These are phyloP conservation scores for Aphaenogaster ashmeadi DNA, from an alignment of 1,140 invertebrate species.

Conservation along the genomic window DNA sequence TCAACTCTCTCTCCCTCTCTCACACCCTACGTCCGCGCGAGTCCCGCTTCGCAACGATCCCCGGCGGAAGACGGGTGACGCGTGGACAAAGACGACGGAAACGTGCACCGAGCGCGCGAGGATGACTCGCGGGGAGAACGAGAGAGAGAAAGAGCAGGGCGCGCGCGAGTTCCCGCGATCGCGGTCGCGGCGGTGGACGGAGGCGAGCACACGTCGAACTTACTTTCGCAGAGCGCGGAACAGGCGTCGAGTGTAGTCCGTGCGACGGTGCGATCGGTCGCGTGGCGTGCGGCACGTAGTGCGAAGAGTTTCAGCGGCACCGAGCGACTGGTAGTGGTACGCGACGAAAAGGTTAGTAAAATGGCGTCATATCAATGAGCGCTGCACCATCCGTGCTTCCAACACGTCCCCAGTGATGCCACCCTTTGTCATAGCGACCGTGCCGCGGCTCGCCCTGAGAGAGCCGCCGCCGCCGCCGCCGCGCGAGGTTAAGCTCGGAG, in stretches of 20 bases:
- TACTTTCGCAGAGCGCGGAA: not conserved
- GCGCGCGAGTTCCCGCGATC: not conserved
- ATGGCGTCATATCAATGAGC: conserved; percentile 86
- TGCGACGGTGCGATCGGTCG: conserved; percentile 21
- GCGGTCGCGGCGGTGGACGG: not conserved
- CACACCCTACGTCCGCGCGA: too few species aligned
- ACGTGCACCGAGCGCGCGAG: conserved; percentile 42
- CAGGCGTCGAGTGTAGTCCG: not conserved
- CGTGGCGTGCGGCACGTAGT: conserved; percentile 36
- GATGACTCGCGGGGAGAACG: conserved; percentile 41
- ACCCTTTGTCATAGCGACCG: conserved; percentile 79
- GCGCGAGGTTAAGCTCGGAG: conserved; percentile 75
- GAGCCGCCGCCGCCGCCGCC: not conserved
- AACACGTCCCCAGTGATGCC: conserved; percentile 82
- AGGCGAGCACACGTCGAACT: conserved; percentile 21
- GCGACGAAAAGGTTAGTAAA: conserved; percentile 88
- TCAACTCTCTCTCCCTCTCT: not conserved
- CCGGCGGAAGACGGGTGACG: not conserved
- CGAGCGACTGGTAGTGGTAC: conserved; percentile 73
- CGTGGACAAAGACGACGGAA: conserved; percentile 28
- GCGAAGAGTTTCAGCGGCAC: conserved; percentile 47
- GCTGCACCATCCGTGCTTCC: conserved; percentile 79
- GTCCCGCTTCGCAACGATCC: too few species aligned
- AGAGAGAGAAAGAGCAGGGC: not conserved
- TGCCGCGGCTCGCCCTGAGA: conserved; percentile 28